Evolutionary conservation across 2,797 vertebrate genomes (phyloP).

Genomic region (Pipistrellus pygmaeus): DNA sequence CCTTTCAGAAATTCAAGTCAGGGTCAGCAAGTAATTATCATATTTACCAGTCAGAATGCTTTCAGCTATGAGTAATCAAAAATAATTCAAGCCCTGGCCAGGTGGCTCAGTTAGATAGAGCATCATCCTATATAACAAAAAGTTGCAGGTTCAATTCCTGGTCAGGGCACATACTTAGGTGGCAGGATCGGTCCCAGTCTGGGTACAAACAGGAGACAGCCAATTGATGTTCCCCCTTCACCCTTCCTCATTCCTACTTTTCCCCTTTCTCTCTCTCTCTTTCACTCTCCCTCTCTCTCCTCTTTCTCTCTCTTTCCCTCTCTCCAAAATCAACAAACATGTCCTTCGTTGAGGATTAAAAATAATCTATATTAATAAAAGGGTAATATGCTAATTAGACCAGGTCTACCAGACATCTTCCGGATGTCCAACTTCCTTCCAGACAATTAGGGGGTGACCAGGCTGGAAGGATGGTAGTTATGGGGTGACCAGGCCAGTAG

Average conservation of each 20-base stretch:
- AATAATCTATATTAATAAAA: neutral
- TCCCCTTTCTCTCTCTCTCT: too few species aligned
- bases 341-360: neutral
- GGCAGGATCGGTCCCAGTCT: too few species aligned
- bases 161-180: neutral
- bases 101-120: neutral
- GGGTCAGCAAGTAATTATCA: neutral
- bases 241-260: too few species aligned
- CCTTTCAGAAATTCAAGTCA: slow-evolving; percentile 42
- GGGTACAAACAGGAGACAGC: neutral
- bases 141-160: neutral
- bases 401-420: too few species aligned
- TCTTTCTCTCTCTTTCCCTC: too few species aligned
- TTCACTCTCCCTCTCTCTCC: neutral
- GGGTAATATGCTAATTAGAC: too few species aligned
- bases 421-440: too few species aligned
- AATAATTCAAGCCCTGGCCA: neutral
- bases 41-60: neutral
- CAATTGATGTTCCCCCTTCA: neutral
- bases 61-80: slow-evolving; percentile 17
- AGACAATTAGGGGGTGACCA: too few species aligned
- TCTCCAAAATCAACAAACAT: neutral
- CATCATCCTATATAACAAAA: neutral
- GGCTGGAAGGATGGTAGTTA: too few species aligned
- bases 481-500: too few species aligned